phyloP scores from a whole-genome alignment of 2,888 invertebrate species.

The Archaeoteleia sp. region DNA sequence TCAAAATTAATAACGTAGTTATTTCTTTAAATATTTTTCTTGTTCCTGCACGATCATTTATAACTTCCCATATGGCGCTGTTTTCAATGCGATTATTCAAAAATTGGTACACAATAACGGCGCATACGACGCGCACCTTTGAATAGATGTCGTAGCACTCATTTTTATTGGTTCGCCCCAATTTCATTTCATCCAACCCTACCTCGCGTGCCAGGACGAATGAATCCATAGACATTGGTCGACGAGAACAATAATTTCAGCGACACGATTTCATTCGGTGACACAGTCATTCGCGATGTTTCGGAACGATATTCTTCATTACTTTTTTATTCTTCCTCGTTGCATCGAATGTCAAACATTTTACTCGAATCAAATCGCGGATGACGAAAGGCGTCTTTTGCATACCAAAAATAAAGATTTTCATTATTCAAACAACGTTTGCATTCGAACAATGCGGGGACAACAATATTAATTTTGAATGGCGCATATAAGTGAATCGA shows the following conservation, averaged over 20 bases:
- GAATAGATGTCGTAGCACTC: conserved; percentile 22
- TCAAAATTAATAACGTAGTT: background rate
- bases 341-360: too few relatives aligned
- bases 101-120: conserved; percentile 12
- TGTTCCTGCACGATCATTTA: too few relatives aligned
- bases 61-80: background rate
- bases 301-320: background rate
- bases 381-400: too few relatives aligned
- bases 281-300: conserved; percentile 16
- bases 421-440: too few relatives aligned
- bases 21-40: background rate
- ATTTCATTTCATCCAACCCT: conserved; percentile 42
- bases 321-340: background rate
- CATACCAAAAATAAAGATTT: too few relatives aligned
- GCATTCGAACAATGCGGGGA: too few relatives aligned
- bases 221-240: conserved; percentile 18
- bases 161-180: conserved; percentile 49
- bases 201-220: conserved; percentile 22
- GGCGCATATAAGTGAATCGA: too few relatives aligned
- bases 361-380: too few relatives aligned
- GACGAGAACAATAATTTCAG: conserved; percentile 31
- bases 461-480: too few relatives aligned
- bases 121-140: conserved; percentile 6
- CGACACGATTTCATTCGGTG: conserved; percentile 13
- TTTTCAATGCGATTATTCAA: conserved; percentile 11